These are phyloP conservation scores for Glomeris maerens DNA, from an alignment of 1,140 invertebrate species.

Conservation along the genomic window DNA sequence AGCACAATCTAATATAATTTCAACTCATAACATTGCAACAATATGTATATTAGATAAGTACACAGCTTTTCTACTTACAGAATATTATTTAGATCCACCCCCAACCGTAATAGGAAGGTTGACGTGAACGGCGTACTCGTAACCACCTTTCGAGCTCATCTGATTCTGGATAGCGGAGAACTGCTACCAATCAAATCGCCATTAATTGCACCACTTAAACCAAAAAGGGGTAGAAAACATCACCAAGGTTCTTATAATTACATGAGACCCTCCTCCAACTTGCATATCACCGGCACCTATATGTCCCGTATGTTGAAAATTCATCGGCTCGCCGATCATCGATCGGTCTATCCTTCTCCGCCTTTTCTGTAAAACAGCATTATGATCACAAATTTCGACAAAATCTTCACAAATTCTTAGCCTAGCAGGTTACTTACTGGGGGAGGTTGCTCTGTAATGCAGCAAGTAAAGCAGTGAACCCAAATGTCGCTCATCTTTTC, in stretches of 20 bases:
- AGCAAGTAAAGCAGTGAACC: slow-evolving; percentile 73
- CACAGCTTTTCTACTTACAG: neutral
- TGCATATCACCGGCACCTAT: slow-evolving; percentile 74
- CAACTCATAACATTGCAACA: too few species aligned
- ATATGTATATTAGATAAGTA: too few species aligned
- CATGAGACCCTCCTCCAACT: slow-evolving; percentile 34
- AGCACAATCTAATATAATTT: too few species aligned
- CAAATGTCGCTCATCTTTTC: slow-evolving; percentile 47
- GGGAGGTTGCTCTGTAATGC: slow-evolving; percentile 48
- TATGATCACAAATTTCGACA: neutral
- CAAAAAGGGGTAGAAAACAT: neutral
- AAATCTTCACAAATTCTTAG: neutral
- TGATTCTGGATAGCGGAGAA: slow-evolving; percentile 63
- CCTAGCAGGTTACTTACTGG: slow-evolving; percentile 29
- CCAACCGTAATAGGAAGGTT: slow-evolving; percentile 24
- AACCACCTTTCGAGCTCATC: slow-evolving; percentile 77
- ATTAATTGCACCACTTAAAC: neutral
- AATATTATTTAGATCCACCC: slow-evolving; percentile 8
- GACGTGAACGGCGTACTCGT: slow-evolving; percentile 50
- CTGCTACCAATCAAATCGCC: slow-evolving; percentile 39
- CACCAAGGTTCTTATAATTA: slow-evolving; percentile 12
- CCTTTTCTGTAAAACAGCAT: slow-evolving; percentile 32
- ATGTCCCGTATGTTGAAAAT: slow-evolving; percentile 83
- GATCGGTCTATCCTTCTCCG: slow-evolving; percentile 69
- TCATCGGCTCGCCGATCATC: slow-evolving; percentile 81